Evolutionary conservation across 1,140 invertebrate species (phyloP), one percentile per base, ranked within the genome.

Genomic region (Coptotermes formosanus): DNA sequence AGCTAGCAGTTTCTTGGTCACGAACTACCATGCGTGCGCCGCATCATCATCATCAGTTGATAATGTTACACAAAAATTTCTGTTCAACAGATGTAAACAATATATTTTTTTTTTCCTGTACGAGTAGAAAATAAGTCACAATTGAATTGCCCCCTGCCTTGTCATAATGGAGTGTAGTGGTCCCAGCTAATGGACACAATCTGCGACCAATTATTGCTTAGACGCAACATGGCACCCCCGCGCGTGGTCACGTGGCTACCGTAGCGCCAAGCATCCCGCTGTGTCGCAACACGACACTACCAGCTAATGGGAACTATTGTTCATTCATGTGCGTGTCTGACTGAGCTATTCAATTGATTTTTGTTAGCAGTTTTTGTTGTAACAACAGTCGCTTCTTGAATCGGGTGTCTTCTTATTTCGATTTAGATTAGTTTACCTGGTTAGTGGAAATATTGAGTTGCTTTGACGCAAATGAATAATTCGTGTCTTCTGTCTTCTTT

Each of bases 261-360:
- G n/a, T 75, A 75, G 64, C 64, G 64, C 64, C 64, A 75, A 75
- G n/a, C n/a, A 75, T 75, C 64, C 64, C 64, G 64, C 64, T 75
- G 64, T 75, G 64, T 75, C 64, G 9, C 64, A 75, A 75, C 64
- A 75, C n/a, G 64, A 75, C 64, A 75, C n/a, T 30, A 30, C 64
- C n/a, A 75, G 64, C 64, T 75, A 30, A 75, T 75, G 64, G 64
- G 64, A 30, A n/a, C 64, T 14, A 75, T 75, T 75, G 64, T 75
- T n/a, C 16, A 25, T 75, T 30, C 9, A n/a, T 64, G 59, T 64
- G 59, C 21, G 21, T 59, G 55, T 14, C 55, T 59, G 14, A 14
- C 55, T 59, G 14, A 19, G 55, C 19, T 64, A 23, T 25, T 75
- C 64, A 30, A 75, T 75, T 75, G 64, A 75, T 75, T 75, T 38